phyloP scores from a whole-genome alignment of 2,797 vertebrate genomes.

The Cryptoprocta ferox region DNA sequence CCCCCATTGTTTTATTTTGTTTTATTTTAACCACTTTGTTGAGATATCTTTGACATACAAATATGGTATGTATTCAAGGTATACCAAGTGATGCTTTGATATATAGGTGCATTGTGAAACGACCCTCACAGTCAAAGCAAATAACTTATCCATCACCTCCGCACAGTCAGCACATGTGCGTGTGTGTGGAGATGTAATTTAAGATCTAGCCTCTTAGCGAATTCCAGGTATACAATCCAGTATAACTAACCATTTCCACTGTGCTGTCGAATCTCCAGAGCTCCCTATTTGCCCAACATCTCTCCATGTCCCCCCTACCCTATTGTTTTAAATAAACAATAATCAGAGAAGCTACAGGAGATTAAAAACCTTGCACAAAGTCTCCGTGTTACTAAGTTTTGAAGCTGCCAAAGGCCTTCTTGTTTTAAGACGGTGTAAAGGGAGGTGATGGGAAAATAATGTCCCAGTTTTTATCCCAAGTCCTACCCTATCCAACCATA shows the following conservation, averaged over 20 bases:
- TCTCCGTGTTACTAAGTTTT: background rate
- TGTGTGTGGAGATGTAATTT: background rate
- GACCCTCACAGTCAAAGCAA: too few relatives aligned
- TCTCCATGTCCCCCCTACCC: too few relatives aligned
- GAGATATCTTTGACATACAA: background rate
- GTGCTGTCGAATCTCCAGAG: too few relatives aligned
- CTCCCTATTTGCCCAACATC: background rate
- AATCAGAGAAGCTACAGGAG: background rate
- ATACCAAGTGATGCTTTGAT: background rate
- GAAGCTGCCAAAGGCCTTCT: background rate
- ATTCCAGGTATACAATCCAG: too few relatives aligned
- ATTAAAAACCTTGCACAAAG: background rate
- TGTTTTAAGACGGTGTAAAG: background rate
- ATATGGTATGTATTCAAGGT: background rate
- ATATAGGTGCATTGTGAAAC: background rate
- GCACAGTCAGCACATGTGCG: background rate
- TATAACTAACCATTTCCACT: too few relatives aligned
- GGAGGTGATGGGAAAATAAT: background rate
- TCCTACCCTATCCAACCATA: background rate
- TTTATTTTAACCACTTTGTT: background rate
- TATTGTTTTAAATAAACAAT: background rate
- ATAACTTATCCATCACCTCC: background rate
- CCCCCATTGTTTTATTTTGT: background rate
- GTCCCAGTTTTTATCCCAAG: background rate
- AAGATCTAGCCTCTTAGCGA: too few relatives aligned